These are phyloP conservation scores for Drosophila quinaria DNA, from an alignment of 2,888 invertebrate genomes.

Conservation along the genomic window DNA sequence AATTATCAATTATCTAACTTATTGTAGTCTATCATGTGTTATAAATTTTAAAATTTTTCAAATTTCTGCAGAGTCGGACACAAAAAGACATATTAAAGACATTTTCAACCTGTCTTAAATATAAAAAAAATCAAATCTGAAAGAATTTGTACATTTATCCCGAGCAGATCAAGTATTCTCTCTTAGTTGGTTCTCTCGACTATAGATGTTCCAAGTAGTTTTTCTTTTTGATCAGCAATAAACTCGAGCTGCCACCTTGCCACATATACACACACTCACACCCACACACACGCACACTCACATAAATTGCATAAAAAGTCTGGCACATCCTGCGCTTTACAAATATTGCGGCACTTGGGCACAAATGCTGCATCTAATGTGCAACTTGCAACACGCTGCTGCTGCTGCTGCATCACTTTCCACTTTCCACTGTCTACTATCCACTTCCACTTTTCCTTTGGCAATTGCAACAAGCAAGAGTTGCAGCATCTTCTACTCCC, in stretches of 20 bases:
- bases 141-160: too few species aligned
- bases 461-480: constrained; percentile 57
- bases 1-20: too few species aligned
- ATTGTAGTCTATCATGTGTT: too few species aligned
- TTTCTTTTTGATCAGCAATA: constrained; percentile 31
- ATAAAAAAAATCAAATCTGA: too few species aligned
- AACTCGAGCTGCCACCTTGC: constrained; percentile 24
- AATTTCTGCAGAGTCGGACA: too few species aligned
- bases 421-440: neutral
- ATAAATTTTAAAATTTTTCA: too few species aligned
- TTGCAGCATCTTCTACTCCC: constrained; percentile 32
- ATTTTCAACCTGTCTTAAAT: too few species aligned
- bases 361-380: constrained; percentile 73
- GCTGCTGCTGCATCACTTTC: constrained; percentile 23
- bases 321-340: constrained; percentile 59
- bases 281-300: constrained; percentile 33
- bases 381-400: constrained; percentile 41
- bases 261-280: constrained; percentile 31
- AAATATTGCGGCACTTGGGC: constrained; percentile 74
- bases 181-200: too few species aligned
- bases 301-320: constrained; percentile 56
- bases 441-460: constrained; percentile 7
- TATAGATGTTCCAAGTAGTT: too few species aligned
- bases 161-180: too few species aligned
- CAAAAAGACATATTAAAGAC: too few species aligned